Percentiles rank a stretch among this genome's conserved stretches.
phyloP scores from a whole-genome alignment of 1,140 invertebrate genomes.

The Galleria mellonella region DNA sequence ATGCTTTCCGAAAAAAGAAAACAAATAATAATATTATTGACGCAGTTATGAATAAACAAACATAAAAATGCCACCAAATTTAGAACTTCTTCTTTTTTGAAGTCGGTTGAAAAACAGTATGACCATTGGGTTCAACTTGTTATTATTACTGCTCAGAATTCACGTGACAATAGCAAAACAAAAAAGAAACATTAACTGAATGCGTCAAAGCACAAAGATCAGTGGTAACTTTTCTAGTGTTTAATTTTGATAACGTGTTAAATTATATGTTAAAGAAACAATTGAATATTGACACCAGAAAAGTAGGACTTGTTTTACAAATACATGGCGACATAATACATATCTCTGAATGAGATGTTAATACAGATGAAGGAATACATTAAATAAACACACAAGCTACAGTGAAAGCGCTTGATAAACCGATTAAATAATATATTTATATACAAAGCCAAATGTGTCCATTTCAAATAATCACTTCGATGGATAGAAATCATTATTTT shows the following conservation, averaged over 20 bases:
- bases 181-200: conserved; percentile 8
- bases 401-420: conserved; percentile 54
- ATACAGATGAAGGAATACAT: conserved; percentile 1
- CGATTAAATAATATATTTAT: neutral
- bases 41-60: no score
- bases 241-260: neutral
- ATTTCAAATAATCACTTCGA: no score
- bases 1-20: no score
- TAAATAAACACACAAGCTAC: conserved; percentile 56
- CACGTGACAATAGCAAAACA: conserved; percentile 16
- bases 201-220: neutral
- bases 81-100: neutral
- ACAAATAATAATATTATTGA: no score
- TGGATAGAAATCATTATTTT: no score
- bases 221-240: no score
- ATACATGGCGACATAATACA: conserved; percentile 4
- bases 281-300: conserved; percentile 3
- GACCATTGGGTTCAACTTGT: conserved; percentile 2
- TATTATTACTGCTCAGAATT: conserved; percentile 1
- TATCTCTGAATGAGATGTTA: conserved; percentile 13
- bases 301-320: conserved; percentile 1
- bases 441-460: no score
- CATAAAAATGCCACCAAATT: neutral
- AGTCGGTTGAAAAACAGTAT: conserved; percentile 7
- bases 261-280: neutral